Evolutionary conservation across 2,888 invertebrate species (phyloP).

Genomic region (Synergus itoensis): DNA sequence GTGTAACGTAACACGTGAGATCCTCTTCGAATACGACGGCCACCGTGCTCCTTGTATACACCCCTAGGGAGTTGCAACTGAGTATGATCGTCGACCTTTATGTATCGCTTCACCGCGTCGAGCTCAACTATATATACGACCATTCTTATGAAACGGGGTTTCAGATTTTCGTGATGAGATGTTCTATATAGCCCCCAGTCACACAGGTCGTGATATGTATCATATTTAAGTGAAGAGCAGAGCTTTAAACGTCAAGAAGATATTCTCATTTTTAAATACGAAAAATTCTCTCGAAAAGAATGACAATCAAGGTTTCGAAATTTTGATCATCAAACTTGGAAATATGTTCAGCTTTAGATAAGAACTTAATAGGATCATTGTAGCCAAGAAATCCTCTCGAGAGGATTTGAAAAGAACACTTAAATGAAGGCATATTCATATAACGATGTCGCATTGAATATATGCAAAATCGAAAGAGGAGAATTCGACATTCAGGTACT

Average conservation of each 20-base stretch:
- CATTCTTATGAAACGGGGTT: not conserved
- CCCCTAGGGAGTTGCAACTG: slow-evolving; percentile 35
- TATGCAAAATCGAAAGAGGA: not conserved
- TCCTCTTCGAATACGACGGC: slow-evolving; percentile 54
- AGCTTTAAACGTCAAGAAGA: not conserved
- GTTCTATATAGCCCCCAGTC: not conserved
- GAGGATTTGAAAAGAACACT: not conserved
- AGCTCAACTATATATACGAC: not conserved
- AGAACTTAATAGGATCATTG: not conserved
- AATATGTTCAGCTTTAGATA: not conserved
- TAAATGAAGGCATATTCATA: not conserved
- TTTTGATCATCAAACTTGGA: not conserved
- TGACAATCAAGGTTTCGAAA: not conserved
- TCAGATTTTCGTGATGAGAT: slow-evolving; percentile 11
- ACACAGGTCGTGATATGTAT: not conserved
- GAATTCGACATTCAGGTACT: not conserved
- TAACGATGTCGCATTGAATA: slow-evolving; percentile 3
- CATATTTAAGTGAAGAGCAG: not conserved
- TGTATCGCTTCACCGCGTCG: not conserved
- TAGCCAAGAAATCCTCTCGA: not conserved
- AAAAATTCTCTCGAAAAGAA: not conserved
- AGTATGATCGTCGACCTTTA: slow-evolving; percentile 25
- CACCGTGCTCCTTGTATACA: slow-evolving; percentile 1
- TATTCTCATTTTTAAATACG: not conserved
- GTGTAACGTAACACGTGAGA: slow-evolving; percentile 58